phyloP scores from a whole-genome alignment of 2,888 invertebrate species.

The Hydropsyche betteni region DNA sequence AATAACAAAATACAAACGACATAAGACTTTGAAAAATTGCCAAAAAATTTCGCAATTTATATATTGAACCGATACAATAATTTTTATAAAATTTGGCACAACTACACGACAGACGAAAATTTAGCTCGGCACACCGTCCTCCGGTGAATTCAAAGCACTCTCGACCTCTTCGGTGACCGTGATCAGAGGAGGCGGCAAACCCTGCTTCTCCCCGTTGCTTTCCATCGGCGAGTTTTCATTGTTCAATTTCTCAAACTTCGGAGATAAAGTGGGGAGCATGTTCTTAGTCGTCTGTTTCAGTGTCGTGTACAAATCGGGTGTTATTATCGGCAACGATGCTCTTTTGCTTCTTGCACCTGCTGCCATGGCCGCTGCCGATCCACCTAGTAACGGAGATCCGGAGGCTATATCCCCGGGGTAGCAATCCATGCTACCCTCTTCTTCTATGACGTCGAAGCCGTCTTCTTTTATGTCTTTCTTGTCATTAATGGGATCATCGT shows the following conservation, averaged over 20 bases:
- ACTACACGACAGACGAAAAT: conserved; percentile 17
- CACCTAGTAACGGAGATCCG: conserved; percentile 54
- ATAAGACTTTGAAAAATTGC: conserved; percentile 30
- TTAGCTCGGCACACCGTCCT: conserved; percentile 47
- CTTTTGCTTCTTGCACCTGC: conserved; percentile 60
- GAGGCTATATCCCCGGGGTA: conserved; percentile 51
- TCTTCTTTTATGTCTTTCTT: conserved; percentile 52
- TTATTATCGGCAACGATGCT: conserved; percentile 61
- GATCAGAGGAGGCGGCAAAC: conserved; percentile 60
- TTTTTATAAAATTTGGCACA: conserved; percentile 30
- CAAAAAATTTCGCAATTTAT: no score
- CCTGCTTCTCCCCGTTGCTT: conserved; percentile 53
- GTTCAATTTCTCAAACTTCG: conserved; percentile 68
- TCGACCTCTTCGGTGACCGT: conserved; percentile 65
- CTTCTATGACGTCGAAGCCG: conserved; percentile 60
- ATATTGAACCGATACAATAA: conserved; percentile 3
- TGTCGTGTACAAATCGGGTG: conserved; percentile 66
- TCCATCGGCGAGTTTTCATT: conserved; percentile 65
- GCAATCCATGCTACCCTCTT: conserved; percentile 54
- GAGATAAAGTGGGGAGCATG: conserved; percentile 64
- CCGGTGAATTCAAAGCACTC: conserved; percentile 53
- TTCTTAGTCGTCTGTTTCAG: conserved; percentile 64
- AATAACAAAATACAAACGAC: conserved; percentile 13
- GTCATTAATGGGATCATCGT: conserved; percentile 55
- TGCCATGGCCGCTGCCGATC: conserved; percentile 57